These are phyloP conservation scores for Hepsetus odoe DNA, from an alignment of 2,113 vertebrate species.

Conservation along the genomic window DNA sequence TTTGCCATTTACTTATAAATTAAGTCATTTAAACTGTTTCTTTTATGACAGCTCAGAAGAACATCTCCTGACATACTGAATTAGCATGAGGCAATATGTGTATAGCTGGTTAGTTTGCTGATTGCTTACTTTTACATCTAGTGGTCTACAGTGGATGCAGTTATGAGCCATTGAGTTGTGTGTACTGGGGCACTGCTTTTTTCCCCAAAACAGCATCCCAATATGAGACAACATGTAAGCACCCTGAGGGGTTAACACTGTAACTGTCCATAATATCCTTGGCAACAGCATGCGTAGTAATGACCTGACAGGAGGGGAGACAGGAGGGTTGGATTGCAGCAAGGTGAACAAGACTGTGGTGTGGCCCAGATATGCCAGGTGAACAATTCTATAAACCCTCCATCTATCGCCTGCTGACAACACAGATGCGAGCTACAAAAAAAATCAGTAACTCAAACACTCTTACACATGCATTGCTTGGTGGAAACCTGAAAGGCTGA, in stretches of 20 bases:
- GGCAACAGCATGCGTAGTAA: constrained; percentile 11
- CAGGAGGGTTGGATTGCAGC: neutral
- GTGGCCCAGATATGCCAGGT: constrained; percentile 43
- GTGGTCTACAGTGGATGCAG: too few species aligned
- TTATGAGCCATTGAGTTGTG: too few species aligned
- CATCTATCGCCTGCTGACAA: neutral
- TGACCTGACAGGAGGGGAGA: constrained; percentile 30
- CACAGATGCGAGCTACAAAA: neutral
- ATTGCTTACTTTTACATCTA: too few species aligned
- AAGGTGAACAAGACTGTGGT: constrained; percentile 43
- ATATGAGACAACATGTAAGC: constrained; percentile 19
- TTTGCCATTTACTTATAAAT: too few species aligned
- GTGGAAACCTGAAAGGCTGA: neutral
- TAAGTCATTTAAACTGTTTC: too few species aligned
- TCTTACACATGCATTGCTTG: neutral
- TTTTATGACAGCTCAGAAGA: too few species aligned
- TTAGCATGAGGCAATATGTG: too few species aligned
- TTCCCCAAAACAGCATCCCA: neutral
- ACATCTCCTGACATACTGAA: too few species aligned
- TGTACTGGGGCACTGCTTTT: neutral
- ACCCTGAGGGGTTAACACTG: constrained; percentile 27
- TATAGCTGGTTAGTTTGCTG: too few species aligned
- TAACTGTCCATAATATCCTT: constrained; percentile 8
- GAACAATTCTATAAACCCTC: neutral
- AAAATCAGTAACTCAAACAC: neutral